These are phyloP conservation scores for Dascillus cervinus DNA, from an alignment of 2,888 invertebrate genomes.

Conservation along the genomic window DNA sequence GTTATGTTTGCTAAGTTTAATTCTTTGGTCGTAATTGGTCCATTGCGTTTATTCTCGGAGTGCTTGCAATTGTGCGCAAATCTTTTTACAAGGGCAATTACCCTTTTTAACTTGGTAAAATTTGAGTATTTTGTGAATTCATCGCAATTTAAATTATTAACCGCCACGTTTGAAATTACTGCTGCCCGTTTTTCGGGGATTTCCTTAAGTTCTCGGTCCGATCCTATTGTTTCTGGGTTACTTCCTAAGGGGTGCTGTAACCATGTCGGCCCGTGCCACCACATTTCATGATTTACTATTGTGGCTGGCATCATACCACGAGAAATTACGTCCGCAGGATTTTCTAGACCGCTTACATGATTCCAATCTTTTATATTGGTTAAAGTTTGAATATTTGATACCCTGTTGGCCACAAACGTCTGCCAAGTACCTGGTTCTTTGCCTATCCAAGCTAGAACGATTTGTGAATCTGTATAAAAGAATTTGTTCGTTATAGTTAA, in stretches of 20 bases:
- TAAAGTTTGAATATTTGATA: constrained; percentile 11
- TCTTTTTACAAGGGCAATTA: constrained; percentile 6
- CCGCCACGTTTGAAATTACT: no score
- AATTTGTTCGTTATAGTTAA: not conserved
- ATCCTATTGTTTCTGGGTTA: no score
- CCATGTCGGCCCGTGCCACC: constrained; percentile 4
- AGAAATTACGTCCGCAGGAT: constrained; percentile 3
- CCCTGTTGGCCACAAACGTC: constrained; percentile 7
- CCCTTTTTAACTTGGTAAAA: constrained; percentile 3
- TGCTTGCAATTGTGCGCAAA: constrained; percentile 8
- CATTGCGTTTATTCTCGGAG: not conserved
- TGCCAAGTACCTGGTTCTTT: constrained; percentile 1
- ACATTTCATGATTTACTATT: not conserved
- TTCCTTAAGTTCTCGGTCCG: no score
- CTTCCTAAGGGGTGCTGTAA: not conserved
- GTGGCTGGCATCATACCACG: constrained; percentile 1
- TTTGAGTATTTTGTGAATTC: constrained; percentile 3
- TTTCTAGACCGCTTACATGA: not conserved
- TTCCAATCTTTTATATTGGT: constrained; percentile 2
- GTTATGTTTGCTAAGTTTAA: not conserved
- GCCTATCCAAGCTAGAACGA: constrained; percentile 3
- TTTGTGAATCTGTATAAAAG: constrained; percentile 1
- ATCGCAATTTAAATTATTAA: no score
- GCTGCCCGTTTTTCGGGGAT: no score
- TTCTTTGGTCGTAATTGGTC: constrained; percentile 2